These are phyloP conservation scores for Lutraria lutraria DNA, from an alignment of 2,888 invertebrate species.

Conservation along the genomic window DNA sequence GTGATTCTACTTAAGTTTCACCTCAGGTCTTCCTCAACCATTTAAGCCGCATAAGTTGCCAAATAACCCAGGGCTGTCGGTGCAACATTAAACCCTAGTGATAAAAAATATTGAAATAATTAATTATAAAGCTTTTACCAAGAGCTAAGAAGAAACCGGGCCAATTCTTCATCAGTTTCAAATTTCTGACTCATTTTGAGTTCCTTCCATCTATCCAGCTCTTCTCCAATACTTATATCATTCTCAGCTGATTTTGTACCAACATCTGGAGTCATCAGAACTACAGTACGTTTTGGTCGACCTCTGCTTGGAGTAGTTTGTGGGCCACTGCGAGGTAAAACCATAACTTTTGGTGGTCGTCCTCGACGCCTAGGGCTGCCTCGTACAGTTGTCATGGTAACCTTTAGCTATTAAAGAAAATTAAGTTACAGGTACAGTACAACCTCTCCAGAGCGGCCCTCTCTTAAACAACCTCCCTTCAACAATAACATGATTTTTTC, in stretches of 20 bases:
- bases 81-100: too few species aligned
- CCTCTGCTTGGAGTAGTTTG: not conserved
- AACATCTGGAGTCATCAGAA: not conserved
- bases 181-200: slow-evolving; percentile 47
- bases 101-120: not conserved
- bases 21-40: too few species aligned
- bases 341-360: slow-evolving; percentile 34
- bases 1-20: too few species aligned
- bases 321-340: slow-evolving; percentile 15
- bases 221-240: slow-evolving; percentile 39
- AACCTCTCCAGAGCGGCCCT: too few species aligned
- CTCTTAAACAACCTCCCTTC: too few species aligned
- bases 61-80: too few species aligned
- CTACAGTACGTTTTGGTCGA: not conserved
- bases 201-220: slow-evolving; percentile 53
- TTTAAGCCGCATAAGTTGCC: too few species aligned
- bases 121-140: slow-evolving; percentile 37
- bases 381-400: slow-evolving; percentile 25
- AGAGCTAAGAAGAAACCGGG: slow-evolving; percentile 55
- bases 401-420: not conserved
- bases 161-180: slow-evolving; percentile 56
- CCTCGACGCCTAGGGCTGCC: slow-evolving; percentile 31
- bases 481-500: too few species aligned
- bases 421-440: too few species aligned
- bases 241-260: not conserved